Conservation (phyloP, 2,888 invertebrate species). For the Tetramorium bicarinatum region DNA sequence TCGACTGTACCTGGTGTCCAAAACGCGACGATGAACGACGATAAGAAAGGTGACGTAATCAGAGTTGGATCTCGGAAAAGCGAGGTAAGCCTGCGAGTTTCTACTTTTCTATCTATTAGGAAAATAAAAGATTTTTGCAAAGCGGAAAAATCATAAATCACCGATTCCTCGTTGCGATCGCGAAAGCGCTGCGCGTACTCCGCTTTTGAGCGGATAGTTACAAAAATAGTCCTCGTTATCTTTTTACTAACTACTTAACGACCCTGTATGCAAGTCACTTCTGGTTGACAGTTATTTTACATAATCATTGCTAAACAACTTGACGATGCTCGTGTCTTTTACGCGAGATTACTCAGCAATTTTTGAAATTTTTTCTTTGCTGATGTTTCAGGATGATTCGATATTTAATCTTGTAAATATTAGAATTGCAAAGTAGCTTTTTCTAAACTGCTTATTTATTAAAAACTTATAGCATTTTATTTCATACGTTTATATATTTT, state of each 20-base stretch:
- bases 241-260: background rate
- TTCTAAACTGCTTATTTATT: background rate
- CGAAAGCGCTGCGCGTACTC: background rate
- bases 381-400: background rate
- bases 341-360: conserved; percentile 70
- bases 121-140: background rate
- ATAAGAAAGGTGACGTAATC: conserved; percentile 86
- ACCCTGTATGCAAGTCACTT: background rate
- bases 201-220: too few species aligned
- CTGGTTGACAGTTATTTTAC: background rate
- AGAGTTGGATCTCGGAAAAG: conserved; percentile 94
- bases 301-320: background rate
- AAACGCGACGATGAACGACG: conserved; percentile 66
- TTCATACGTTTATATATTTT: background rate
- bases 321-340: background rate
- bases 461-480: background rate
- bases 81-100: conserved; percentile 88
- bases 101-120: background rate
- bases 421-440: background rate
- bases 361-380: conserved; percentile 38
- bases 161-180: background rate
- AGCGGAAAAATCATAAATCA: background rate
- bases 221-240: background rate
- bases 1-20: conserved; percentile 5
- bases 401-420: conserved; percentile 11